Evolutionary conservation across 2,888 invertebrate genomes (phyloP), one percentile per base, ranked within the genome.

Genomic region (Drosophila basisetae): DNA sequence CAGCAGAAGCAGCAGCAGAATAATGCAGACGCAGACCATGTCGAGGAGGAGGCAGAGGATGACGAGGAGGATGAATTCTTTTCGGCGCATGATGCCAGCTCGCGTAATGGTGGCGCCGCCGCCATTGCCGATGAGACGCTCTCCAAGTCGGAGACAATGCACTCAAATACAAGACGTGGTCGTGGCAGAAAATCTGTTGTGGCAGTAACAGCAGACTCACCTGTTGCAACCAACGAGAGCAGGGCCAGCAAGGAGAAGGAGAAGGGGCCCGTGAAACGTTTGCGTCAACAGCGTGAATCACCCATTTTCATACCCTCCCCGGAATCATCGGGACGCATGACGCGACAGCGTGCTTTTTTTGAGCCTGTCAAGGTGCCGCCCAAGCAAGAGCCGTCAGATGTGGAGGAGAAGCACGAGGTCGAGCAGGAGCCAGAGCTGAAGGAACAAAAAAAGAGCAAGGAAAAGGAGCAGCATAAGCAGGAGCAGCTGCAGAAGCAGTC

Each of bases 271-370:
- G 78, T 90, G 0, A 93, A 92, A 69, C 89, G 93, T 4, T 80
- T 89, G 3, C 84, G 93, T 13, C 93, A 92, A 91, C 93, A 92
- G 91, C 93, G 92, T 71, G 92, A 90, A 92, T 94, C 91, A 47
- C 91, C 84, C 47, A 92, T 84, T 77, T 93, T 93, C 82, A 92
- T 92, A 74, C 93, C 93, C 2, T 92, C 92, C 1, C 91, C 93
- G 0, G 93, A 93, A 55, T 92, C 93, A 11, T 92, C 92, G 0
- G 93, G 93, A 0, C 92, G 93, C 13, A 93, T 92, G 93, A 93
- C 92, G 37, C 79, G 92, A 30, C 92, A 92, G 70, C 87, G 93
- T 33, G 93, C 93, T 55, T 93, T 93, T 82, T 93, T 93, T 81
- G 93, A 93, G 70, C 93, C 93, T 0, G 93, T 93, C 4, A 93